Evolutionary conservation across 2,113 vertebrate species (phyloP).

Genomic region (Ammodytes marinus): DNA sequence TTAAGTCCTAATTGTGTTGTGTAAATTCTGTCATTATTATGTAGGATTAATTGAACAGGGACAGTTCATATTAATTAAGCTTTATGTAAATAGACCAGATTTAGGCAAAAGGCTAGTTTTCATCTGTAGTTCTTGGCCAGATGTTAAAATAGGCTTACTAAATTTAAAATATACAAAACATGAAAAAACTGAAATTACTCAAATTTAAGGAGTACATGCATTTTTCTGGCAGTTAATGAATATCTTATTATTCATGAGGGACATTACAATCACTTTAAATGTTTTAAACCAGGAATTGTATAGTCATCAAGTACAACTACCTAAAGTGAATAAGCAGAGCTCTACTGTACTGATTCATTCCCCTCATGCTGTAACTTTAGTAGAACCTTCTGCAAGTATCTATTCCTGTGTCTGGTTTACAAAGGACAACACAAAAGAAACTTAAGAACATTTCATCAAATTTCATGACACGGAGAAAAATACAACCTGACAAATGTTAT

Average conservation of each 20-base stretch:
- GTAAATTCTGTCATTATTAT: no score
- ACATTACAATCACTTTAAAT: conserved; percentile 12
- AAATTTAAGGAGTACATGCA: not conserved
- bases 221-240: conserved; percentile 1
- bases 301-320: conserved; percentile 34
- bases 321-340: conserved; percentile 71
- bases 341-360: conserved; percentile 67
- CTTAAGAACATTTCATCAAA: conserved; percentile 73
- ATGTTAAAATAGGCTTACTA: not conserved
- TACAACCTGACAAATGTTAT: conserved; percentile 76
- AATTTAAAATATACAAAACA: no score
- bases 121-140: no score
- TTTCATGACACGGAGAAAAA: conserved; percentile 72
- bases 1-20: no score
- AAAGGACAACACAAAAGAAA: conserved; percentile 67
- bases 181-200: no score
- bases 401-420: conserved; percentile 62
- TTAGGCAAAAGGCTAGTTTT: no score
- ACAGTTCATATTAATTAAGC: no score
- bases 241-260: conserved; percentile 1
- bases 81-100: no score
- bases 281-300: conserved; percentile 18
- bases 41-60: no score
- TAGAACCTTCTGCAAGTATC: conserved; percentile 69
- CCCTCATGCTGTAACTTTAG: conserved; percentile 74